Conservation (phyloP, 2,797 vertebrate genomes). For the Atherinosoma microstoma region DNA sequence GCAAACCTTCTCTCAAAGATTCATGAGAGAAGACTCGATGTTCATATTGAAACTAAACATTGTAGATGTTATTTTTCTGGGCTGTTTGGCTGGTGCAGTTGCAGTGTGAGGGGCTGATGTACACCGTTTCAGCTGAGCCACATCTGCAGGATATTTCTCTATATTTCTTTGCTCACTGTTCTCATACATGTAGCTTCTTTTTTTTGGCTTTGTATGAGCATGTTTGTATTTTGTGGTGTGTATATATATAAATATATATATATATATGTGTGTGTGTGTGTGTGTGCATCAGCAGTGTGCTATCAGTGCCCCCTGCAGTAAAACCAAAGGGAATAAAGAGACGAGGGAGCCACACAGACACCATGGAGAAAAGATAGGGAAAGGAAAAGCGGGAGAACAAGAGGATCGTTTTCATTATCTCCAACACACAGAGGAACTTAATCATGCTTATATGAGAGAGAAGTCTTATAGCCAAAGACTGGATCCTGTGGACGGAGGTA, state of each 20-base stretch:
- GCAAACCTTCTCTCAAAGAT: neutral
- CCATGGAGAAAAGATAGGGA: conserved; percentile 34
- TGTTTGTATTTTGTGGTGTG: conserved; percentile 14
- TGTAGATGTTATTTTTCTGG: neutral
- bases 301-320: conserved; percentile 80
- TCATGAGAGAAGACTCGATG: neutral
- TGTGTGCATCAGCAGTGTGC: conserved; percentile 52
- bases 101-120: neutral
- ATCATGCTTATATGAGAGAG: conserved; percentile 88
- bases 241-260: conserved; percentile 8
- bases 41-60: neutral
- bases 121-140: neutral
- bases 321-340: conserved; percentile 77
- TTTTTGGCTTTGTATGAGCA: conserved; percentile 7
- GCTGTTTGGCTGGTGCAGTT: neutral
- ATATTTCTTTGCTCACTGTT: neutral
- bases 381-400: conserved; percentile 52
- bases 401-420: conserved; percentile 87
- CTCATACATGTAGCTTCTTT: neutral
- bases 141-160: neutral
- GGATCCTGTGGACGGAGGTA: conserved; percentile 45
- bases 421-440: conserved; percentile 90
- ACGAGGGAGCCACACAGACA: conserved; percentile 34
- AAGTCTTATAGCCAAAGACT: conserved; percentile 59
- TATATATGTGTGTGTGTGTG: conserved; percentile 30